Percentiles rank a stretch among this genome's conserved stretches.
phyloP scores from a whole-genome alignment of 2,797 vertebrate genomes.

The Acrossocheilus wenchowensis region DNA sequence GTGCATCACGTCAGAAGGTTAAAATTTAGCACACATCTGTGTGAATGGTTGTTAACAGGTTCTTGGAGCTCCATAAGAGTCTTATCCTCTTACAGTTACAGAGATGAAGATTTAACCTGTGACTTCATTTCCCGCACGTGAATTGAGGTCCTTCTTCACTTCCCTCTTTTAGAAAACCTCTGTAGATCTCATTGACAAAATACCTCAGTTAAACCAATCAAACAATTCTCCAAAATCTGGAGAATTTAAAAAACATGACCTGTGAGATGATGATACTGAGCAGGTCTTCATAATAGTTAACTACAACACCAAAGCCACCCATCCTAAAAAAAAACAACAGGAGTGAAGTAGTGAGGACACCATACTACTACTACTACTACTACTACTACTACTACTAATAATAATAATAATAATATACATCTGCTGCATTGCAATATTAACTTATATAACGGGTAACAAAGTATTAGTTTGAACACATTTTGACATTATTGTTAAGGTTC shows the following conservation, averaged over 20 bases:
- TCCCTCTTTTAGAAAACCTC: not conserved
- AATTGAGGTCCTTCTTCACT: not conserved
- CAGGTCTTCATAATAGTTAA: not conserved
- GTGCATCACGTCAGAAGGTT: not conserved
- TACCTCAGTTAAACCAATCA: not conserved
- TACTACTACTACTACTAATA: too few relatives aligned
- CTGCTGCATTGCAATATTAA: not conserved
- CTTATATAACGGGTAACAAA: not conserved
- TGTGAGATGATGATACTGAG: not conserved
- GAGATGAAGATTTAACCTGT: slow-evolving; percentile 53
- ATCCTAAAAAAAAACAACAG: not conserved
- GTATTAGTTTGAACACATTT: not conserved
- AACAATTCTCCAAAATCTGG: not conserved
- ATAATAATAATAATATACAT: not conserved
- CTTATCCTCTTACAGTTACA: slow-evolving; percentile 70
- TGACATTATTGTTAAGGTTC: not conserved
- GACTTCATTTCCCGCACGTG: slow-evolving; percentile 17
- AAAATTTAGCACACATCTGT: slow-evolving; percentile 45
- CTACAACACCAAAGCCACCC: not conserved
- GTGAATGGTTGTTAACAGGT: slow-evolving; percentile 63
- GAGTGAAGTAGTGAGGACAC: not conserved
- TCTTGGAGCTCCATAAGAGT: slow-evolving; percentile 62
- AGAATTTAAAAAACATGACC: not conserved
- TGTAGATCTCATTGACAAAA: not conserved
- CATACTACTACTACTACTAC: too few relatives aligned